These are phyloP conservation scores for Aethina tumida DNA, from an alignment of 1,140 invertebrate genomes.

Conservation along the genomic window DNA sequence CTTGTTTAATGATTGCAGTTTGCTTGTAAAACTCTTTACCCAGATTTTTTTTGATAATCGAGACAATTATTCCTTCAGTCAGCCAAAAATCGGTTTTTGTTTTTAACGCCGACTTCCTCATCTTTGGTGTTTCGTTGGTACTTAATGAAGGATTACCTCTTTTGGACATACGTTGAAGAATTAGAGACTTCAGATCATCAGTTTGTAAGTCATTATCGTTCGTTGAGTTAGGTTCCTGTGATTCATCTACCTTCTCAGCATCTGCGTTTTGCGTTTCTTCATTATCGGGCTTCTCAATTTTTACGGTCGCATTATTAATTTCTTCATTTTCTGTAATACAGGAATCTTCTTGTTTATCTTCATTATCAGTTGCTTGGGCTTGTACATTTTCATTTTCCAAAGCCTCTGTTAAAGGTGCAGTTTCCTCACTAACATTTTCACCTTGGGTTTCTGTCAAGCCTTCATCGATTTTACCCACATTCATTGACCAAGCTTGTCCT, in stretches of 20 bases:
- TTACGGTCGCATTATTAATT: no score
- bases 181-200: no score
- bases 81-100: constrained; percentile 76
- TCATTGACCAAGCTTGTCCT: constrained; percentile 72
- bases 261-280: no score
- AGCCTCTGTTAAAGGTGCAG: constrained; percentile 34
- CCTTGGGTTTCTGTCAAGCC: constrained; percentile 86
- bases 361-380: no score
- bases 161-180: no score
- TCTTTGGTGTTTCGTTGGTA: constrained; percentile 74
- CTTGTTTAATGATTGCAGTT: constrained; percentile 71
- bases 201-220: no score
- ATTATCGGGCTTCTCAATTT: no score
- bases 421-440: constrained; percentile 49
- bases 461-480: constrained; percentile 92
- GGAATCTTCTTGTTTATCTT: no score
- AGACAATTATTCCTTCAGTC: constrained; percentile 72
- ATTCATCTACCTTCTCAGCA: no score
- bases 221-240: no score
- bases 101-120: constrained; percentile 54
- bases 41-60: constrained; percentile 79
- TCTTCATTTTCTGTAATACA: no score
- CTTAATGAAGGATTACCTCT: constrained; percentile 61
- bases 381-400: constrained; percentile 32
- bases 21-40: constrained; percentile 85